phyloP scores from a whole-genome alignment of 1,140 invertebrate species.

The Megathymus violae region DNA sequence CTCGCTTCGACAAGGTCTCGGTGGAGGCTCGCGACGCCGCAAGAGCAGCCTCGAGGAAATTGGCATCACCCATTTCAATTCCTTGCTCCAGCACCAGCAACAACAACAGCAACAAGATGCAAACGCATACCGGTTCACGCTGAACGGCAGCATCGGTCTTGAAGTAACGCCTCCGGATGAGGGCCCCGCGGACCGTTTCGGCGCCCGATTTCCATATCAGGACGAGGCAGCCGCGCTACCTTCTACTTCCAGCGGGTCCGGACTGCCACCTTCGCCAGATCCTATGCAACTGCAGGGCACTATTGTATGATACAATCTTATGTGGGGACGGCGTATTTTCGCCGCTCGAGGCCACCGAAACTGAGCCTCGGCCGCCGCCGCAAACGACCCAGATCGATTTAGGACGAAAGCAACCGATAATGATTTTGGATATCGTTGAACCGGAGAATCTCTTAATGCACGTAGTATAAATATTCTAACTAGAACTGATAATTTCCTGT shows the following conservation, averaged over 20 bases:
- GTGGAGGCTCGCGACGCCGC: conserved; percentile 83
- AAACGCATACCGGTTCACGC: conserved; percentile 89
- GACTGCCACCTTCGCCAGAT: conserved; percentile 78
- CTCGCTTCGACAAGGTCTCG: conserved; percentile 91
- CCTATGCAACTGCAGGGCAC: conserved; percentile 93
- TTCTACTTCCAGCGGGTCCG: conserved; percentile 78
- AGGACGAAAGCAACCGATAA: neutral
- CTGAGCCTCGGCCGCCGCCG: conserved; percentile 66
- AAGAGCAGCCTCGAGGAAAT: conserved; percentile 94
- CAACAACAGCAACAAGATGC: conserved; percentile 87
- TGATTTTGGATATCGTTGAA: conserved; percentile 34
- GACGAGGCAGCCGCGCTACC: conserved; percentile 81
- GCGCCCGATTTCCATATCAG: conserved; percentile 54
- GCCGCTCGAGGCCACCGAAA: conserved; percentile 87
- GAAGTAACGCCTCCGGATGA: conserved; percentile 94
- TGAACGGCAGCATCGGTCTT: conserved; percentile 93
- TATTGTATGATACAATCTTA: conserved; percentile 96
- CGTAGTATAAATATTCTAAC: conserved; percentile 12
- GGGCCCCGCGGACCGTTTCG: conserved; percentile 84
- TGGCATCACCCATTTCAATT: conserved; percentile 90
- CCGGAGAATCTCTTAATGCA: conserved; percentile 43
- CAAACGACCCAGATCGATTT: conserved; percentile 6
- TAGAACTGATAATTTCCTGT: conserved; percentile 33
- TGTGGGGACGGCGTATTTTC: conserved; percentile 92
- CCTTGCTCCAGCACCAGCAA: conserved; percentile 85